Evolutionary conservation across 2,113 vertebrate species (phyloP).

Genomic region (Limnothrissa miodon): DNA sequence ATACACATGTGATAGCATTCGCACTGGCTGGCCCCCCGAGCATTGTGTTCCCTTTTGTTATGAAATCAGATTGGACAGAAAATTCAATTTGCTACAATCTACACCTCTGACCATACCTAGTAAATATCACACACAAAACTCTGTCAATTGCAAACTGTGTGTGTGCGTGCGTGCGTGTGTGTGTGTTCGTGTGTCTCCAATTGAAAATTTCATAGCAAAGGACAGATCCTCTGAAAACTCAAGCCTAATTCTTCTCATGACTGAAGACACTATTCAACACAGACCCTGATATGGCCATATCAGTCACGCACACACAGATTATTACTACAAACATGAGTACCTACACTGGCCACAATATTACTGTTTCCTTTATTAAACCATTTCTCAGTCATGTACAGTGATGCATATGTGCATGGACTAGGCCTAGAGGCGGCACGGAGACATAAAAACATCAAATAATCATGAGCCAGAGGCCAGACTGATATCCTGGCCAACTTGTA

Average conservation of each 20-base stretch:
- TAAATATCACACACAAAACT: not conserved
- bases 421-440: conserved; percentile 69
- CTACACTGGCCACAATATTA: not conserved
- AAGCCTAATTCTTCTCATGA: not conserved
- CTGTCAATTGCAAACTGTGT: not conserved
- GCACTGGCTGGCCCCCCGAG: not conserved
- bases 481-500: conserved; percentile 68
- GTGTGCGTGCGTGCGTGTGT: too few species aligned
- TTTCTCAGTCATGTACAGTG: conserved; percentile 57
- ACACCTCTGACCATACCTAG: not conserved
- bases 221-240: conserved; percentile 1
- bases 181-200: too few species aligned
- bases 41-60: conserved; percentile 16
- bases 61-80: conserved; percentile 18
- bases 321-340: not conserved
- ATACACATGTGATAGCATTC: conserved; percentile 3
- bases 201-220: not conserved
- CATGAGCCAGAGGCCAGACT: conserved; percentile 70
- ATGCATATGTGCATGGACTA: conserved; percentile 53
- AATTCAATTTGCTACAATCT: conserved; percentile 18
- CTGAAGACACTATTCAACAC: not conserved
- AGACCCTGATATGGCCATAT: conserved; percentile 41
- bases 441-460: conserved; percentile 68
- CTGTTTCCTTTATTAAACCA: conserved; percentile 71
- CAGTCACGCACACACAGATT: not conserved